Evolutionary conservation across 1,140 invertebrate species (phyloP).

Genomic region (Zophobas atratus): DNA sequence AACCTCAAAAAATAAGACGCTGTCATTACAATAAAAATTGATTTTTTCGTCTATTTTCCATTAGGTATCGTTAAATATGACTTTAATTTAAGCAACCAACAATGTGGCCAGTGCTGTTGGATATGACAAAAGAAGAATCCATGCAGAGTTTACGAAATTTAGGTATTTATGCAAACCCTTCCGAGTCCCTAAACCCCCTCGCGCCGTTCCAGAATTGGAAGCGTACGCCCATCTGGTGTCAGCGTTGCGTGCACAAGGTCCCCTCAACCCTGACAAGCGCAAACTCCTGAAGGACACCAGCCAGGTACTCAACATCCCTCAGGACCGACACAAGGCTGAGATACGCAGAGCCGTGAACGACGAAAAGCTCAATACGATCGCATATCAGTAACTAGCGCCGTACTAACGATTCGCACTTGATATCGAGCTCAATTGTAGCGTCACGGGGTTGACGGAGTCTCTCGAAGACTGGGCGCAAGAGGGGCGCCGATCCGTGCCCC

Average conservation of each 20-base stretch:
- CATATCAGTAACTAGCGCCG: conserved; percentile 79
- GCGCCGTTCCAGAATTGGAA: conserved; percentile 83
- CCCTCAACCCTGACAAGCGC: conserved; percentile 86
- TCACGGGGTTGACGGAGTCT: conserved; percentile 82
- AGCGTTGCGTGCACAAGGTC: conserved; percentile 92
- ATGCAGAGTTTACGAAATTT: conserved; percentile 87
- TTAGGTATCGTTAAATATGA: conserved; percentile 41
- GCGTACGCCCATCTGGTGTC: conserved; percentile 91
- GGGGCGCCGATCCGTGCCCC: conserved; percentile 84
- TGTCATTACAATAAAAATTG: conserved; percentile 43
- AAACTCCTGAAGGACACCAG: conserved; percentile 88
- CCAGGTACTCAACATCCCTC: conserved; percentile 86
- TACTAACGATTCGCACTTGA: background rate
- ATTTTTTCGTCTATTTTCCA: conserved; percentile 45
- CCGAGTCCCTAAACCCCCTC: conserved; percentile 38
- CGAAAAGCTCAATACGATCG: conserved; percentile 89
- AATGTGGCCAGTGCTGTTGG: conserved; percentile 82
- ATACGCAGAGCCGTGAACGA: conserved; percentile 91
- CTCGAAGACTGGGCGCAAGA: conserved; percentile 89
- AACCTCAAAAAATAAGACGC: conserved; percentile 50
- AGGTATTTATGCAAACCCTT: conserved; percentile 72
- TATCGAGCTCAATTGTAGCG: conserved; percentile 70
- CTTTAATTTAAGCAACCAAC: conserved; percentile 53
- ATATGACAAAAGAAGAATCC: conserved; percentile 89
- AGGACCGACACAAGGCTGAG: conserved; percentile 92